Conservation (phyloP, 2,113 vertebrate species). For the Macrotis lagotis region DNA sequence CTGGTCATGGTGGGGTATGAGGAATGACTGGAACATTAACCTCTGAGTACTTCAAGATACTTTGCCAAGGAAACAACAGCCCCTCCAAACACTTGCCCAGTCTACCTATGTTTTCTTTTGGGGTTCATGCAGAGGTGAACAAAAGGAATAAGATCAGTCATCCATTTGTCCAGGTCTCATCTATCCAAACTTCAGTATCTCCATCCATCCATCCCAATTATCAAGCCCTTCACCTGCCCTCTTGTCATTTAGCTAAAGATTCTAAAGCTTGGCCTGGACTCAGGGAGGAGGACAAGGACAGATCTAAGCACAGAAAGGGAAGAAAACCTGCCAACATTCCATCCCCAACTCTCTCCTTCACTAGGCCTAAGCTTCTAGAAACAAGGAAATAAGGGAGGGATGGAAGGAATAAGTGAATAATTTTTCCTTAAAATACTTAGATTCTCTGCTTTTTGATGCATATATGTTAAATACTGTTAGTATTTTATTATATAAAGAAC, state of each 20-base stretch:
- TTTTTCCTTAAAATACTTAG: not conserved
- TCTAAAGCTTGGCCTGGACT: not conserved
- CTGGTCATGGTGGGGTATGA: not conserved
- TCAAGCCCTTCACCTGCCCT: not conserved
- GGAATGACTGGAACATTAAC: not conserved
- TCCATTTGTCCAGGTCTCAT: not conserved
- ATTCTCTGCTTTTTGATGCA: not conserved
- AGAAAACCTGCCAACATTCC: not conserved
- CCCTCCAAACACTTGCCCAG: not conserved
- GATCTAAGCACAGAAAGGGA: not conserved
- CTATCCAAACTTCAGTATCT: not conserved
- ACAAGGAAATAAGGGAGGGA: not conserved
- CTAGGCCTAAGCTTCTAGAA: not conserved
- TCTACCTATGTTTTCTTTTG: not conserved
- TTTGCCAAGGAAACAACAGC: not conserved
- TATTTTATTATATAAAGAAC: not conserved
- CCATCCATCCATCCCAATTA: not conserved
- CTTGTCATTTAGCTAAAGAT: not conserved
- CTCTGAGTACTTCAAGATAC: not conserved
- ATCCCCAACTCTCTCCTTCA: not conserved
- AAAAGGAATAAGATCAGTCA: not conserved
- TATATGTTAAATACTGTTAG: not conserved
- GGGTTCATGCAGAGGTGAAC: not conserved
- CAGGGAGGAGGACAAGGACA: not conserved
- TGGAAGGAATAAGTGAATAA: not conserved